These are phyloP conservation scores for Drosophila mayri DNA, from an alignment of 1,140 invertebrate species.

Conservation along the genomic window DNA sequence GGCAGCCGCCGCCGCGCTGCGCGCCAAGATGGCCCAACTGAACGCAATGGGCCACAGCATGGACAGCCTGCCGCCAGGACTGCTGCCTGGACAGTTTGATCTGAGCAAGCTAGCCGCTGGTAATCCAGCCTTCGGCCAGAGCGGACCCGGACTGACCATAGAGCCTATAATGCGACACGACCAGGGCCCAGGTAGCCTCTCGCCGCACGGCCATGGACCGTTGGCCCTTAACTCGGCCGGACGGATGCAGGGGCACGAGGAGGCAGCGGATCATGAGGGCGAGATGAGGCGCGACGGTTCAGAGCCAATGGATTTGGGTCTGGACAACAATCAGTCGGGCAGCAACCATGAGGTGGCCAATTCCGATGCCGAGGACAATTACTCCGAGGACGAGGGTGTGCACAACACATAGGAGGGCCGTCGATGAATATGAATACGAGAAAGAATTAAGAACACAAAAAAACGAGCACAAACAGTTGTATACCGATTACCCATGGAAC, in stretches of 20 bases:
- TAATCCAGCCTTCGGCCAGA: conserved; percentile 45
- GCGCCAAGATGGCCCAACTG: conserved; percentile 90
- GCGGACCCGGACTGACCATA: conserved; percentile 61
- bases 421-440: conserved; percentile 1
- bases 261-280: conserved; percentile 48
- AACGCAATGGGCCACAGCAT: conserved; percentile 88
- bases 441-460: neutral
- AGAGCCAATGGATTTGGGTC: conserved; percentile 79
- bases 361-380: conserved; percentile 81
- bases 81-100: conserved; percentile 80
- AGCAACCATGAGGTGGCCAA: conserved; percentile 71
- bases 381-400: conserved; percentile 83
- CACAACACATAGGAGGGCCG: conserved; percentile 74
- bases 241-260: conserved; percentile 41
- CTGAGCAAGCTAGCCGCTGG: conserved; percentile 71
- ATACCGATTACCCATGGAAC: conserved; percentile 77
- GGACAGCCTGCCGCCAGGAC: conserved; percentile 83
- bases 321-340: conserved; percentile 77
- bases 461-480: conserved; percentile 57
- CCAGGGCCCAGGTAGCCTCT: conserved; percentile 47
- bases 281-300: conserved; percentile 71
- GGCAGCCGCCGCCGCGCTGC: conserved; percentile 87
- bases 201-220: conserved; percentile 55
- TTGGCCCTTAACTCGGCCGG: conserved; percentile 56
- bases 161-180: conserved; percentile 76